Conservation (phyloP, 1,140 invertebrate species). For the Araneus ventricosus region DNA sequence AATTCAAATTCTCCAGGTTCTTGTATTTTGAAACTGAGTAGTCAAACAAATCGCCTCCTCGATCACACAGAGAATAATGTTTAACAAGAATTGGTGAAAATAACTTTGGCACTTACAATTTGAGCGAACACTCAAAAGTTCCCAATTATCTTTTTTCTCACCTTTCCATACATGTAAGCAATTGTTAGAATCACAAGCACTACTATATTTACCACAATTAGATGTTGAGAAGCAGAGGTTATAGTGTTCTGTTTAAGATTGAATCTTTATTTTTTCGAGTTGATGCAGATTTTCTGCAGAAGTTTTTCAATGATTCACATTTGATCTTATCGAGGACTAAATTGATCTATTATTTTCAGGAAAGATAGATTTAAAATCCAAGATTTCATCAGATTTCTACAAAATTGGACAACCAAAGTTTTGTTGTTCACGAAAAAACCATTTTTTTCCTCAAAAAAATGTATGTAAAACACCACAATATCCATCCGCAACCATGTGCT, state of each 20-base stretch:
- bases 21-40: conserved; percentile 83
- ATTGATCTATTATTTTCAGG: neutral
- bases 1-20: conserved; percentile 83
- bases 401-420: neutral
- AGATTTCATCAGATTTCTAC: conserved; percentile 13
- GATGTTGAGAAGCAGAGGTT: conserved; percentile 13
- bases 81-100: conserved; percentile 47
- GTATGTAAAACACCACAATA: too few relatives aligned
- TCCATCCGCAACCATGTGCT: too few relatives aligned
- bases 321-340: neutral
- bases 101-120: conserved; percentile 51
- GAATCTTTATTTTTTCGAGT: neutral
- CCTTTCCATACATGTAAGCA: conserved; percentile 48
- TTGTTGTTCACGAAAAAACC: conserved; percentile 20
- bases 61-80: conserved; percentile 84
- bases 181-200: conserved; percentile 25
- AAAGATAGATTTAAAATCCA: neutral
- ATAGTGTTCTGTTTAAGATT: neutral
- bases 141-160: neutral
- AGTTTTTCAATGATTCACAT: neutral
- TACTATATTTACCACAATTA: conserved; percentile 65
- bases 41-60: conserved; percentile 91
- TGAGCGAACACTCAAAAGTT: neutral
- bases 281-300: neutral
- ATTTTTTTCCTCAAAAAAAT: neutral